These are phyloP conservation scores for Lottia gigantea DNA, from an alignment of 2,888 invertebrate genomes.

Conservation along the genomic window DNA sequence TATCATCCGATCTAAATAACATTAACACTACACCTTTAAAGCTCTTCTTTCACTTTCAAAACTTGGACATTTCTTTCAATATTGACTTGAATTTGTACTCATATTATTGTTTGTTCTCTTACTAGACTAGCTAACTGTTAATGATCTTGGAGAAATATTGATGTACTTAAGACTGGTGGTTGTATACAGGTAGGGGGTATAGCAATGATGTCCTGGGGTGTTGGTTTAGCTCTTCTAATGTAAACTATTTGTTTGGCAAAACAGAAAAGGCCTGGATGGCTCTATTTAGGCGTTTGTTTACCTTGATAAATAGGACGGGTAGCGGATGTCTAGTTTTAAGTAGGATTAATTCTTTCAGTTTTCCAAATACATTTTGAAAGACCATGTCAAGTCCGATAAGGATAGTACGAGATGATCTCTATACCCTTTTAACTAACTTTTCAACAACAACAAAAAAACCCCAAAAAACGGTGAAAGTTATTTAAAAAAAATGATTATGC, in stretches of 20 bases:
- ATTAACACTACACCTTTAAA: too few species aligned
- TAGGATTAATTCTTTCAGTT: too few species aligned
- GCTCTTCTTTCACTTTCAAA: too few species aligned
- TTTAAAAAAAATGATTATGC: too few species aligned
- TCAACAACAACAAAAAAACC: too few species aligned
- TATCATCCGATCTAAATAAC: too few species aligned
- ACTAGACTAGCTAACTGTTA: not conserved
- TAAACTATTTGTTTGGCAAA: not conserved
- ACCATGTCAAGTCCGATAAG: too few species aligned
- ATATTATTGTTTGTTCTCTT: slow-evolving; percentile 8
- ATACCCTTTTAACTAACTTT: too few species aligned
- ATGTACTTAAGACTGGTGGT: not conserved
- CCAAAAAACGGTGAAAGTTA: too few species aligned
- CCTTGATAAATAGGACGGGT: not conserved
- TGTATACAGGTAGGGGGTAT: not conserved
- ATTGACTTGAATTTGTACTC: slow-evolving; percentile 7
- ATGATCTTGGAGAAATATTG: slow-evolving; percentile 2
- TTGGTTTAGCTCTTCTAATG: slow-evolving; percentile 4
- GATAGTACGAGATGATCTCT: too few species aligned
- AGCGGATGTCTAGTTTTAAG: too few species aligned
- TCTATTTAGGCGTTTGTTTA: not conserved
- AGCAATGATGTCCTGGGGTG: not conserved
- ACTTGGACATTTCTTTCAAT: slow-evolving; percentile 1
- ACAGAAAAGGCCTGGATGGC: not conserved
- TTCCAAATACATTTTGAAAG: too few species aligned